These are phyloP conservation scores for Papilio protenor DNA, from an alignment of 2,888 invertebrate species.

Conservation along the genomic window DNA sequence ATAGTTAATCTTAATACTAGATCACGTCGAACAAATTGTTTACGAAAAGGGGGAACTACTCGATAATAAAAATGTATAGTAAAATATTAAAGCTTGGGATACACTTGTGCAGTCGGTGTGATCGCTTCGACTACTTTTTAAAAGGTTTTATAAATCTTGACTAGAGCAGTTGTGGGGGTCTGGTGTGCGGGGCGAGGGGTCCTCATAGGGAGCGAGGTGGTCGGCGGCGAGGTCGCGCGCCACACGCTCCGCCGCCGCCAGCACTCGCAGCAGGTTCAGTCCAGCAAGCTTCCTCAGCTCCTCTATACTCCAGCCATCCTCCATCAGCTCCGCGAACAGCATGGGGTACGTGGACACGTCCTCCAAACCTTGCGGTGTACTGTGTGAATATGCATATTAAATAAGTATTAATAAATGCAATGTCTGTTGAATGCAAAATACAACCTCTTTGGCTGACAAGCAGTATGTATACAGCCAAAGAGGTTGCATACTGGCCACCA, in stretches of 20 bases:
- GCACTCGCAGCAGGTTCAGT: constrained; percentile 89
- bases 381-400: constrained; percentile 58
- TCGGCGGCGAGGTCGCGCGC: constrained; percentile 88
- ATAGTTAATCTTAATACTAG: constrained; percentile 31
- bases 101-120: constrained; percentile 47
- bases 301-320: constrained; percentile 91
- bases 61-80: constrained; percentile 46
- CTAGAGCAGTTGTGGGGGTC: constrained; percentile 87
- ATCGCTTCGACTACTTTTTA: constrained; percentile 35
- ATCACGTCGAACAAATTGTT: constrained; percentile 39
- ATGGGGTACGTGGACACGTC: constrained; percentile 92
- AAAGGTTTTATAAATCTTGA: constrained; percentile 76
- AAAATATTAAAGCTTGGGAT: constrained; percentile 62
- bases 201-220: constrained; percentile 89
- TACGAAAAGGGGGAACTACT: constrained; percentile 44
- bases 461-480: no score
- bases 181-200: constrained; percentile 84
- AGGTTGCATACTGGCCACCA: no score
- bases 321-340: constrained; percentile 90
- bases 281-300: constrained; percentile 91
- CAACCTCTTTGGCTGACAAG: no score
- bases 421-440: no score
- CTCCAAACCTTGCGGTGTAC: constrained; percentile 92
- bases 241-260: constrained; percentile 88
- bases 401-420: background rate